Conservation (phyloP, 2,113 vertebrate species). For the Saccopteryx leptura region DNA sequence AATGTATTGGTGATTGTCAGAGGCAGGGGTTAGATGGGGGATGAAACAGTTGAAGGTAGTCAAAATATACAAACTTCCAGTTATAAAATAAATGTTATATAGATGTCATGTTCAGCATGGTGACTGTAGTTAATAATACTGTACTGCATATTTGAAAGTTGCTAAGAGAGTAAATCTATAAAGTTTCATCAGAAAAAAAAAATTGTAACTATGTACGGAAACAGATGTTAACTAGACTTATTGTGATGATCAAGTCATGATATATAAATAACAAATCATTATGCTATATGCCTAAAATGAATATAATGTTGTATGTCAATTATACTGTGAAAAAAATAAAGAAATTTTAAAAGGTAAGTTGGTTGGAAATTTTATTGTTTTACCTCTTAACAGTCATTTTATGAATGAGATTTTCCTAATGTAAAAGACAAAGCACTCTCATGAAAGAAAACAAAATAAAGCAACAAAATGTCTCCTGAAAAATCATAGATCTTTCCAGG, state of each 20-base stretch:
- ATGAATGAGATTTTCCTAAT: not conserved
- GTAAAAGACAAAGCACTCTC: not conserved
- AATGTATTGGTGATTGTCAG: not conserved
- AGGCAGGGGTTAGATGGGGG: too few species aligned
- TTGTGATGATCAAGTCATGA: not conserved
- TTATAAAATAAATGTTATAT: not conserved
- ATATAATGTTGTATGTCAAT: not conserved
- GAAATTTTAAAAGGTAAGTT: not conserved
- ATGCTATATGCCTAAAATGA: not conserved
- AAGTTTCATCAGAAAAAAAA: not conserved
- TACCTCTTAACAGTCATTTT: not conserved
- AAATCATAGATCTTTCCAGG: not conserved
- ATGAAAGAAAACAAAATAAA: not conserved
- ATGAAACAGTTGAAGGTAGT: not conserved
- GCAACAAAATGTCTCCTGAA: not conserved
- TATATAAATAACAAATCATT: not conserved
- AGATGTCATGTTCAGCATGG: not conserved
- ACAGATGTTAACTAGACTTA: not conserved
- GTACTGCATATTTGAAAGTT: not conserved
- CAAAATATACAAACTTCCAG: not conserved
- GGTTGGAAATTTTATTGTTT: not conserved
- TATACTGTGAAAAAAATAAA: not conserved
- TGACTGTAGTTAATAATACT: not conserved
- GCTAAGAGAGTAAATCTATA: not conserved
- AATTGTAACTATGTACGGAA: not conserved